Evolutionary conservation across 2,888 invertebrate genomes (phyloP).

Genomic region (Sesia apiformis): DNA sequence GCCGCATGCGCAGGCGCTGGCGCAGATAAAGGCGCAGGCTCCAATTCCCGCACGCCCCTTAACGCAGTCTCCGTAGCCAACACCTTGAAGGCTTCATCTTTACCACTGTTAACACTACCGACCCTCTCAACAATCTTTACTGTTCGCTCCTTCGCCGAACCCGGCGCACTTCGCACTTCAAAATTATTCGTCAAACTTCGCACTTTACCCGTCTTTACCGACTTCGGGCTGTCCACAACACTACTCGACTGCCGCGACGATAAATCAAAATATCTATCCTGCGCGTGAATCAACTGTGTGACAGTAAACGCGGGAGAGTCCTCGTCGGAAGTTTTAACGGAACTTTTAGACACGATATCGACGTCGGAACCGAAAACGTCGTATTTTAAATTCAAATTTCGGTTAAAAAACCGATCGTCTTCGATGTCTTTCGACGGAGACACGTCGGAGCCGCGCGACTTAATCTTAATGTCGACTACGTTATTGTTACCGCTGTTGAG

Average conservation of each 20-base stretch:
- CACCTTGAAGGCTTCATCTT: slow-evolving; percentile 40
- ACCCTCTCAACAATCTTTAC: slow-evolving; percentile 14
- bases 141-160: slow-evolving; percentile 18
- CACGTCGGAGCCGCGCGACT: slow-evolving; percentile 20
- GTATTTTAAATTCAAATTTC: slow-evolving; percentile 28
- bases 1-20: slow-evolving; percentile 15
- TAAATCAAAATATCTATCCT: slow-evolving; percentile 60
- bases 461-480: slow-evolving; percentile 37
- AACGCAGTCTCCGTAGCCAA: slow-evolving; percentile 22
- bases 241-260: slow-evolving; percentile 31
- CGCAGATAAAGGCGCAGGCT: not conserved
- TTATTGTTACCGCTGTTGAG: slow-evolving; percentile 23
- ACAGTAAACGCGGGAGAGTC: slow-evolving; percentile 52
- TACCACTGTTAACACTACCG: slow-evolving; percentile 10
- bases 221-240: slow-evolving; percentile 14
- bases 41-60: slow-evolving; percentile 14
- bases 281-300: slow-evolving; percentile 61
- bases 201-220: slow-evolving; percentile 11
- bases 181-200: slow-evolving; percentile 18
- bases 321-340: slow-evolving; percentile 12
- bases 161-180: slow-evolving; percentile 33
- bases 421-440: slow-evolving; percentile 52
- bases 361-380: slow-evolving; percentile 48
- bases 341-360: slow-evolving; percentile 25
- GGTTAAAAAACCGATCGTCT: slow-evolving; percentile 50